A percentile compares a stretch with the other conserved stretches of the same genome.
Evolutionary conservation across 2,113 vertebrate species (phyloP).

Genomic region (Vireo altiloquus): DNA sequence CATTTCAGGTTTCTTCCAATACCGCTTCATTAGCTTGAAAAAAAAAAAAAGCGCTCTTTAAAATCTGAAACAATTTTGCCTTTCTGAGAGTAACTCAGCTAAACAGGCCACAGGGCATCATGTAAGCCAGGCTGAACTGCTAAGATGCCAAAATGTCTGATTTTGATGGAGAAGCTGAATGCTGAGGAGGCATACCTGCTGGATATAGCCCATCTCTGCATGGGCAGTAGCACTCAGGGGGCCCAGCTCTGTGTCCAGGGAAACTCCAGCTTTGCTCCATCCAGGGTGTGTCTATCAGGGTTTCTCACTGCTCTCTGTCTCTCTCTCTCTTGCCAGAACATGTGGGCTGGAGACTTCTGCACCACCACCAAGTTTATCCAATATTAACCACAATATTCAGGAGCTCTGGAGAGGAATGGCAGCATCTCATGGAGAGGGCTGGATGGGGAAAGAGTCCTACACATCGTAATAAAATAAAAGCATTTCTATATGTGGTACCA

Average conservation of each 20-base stretch:
- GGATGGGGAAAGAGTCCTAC: not conserved
- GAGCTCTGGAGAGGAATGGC: not conserved
- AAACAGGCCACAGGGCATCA: not conserved
- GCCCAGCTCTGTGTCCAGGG: not conserved
- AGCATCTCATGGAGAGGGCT: not conserved
- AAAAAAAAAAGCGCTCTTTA: not conserved
- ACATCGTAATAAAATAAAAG: not conserved
- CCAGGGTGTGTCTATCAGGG: rapidly evolving
- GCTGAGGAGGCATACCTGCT: rapidly evolving
- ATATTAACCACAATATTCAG: not conserved
- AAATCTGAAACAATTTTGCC: not conserved
- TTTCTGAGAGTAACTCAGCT: not conserved
- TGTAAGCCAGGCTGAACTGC: rapidly evolving
- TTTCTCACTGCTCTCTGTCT: not conserved
- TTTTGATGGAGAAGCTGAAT: not conserved
- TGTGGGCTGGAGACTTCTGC: rapidly evolving
- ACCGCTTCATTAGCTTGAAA: not conserved
- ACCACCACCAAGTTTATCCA: not conserved
- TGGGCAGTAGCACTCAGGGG: rapidly evolving
- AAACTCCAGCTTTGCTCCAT: not conserved
- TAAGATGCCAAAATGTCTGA: not conserved
- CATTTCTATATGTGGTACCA: not conserved
- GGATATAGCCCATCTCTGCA: not conserved
- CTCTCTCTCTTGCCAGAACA: not conserved
- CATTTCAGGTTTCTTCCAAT: not conserved